A percentile compares a stretch with the other conserved stretches of the same genome.
Conservation (phyloP, 1,140 invertebrate species). For the Acyrthosiphon pisum region DNA sequence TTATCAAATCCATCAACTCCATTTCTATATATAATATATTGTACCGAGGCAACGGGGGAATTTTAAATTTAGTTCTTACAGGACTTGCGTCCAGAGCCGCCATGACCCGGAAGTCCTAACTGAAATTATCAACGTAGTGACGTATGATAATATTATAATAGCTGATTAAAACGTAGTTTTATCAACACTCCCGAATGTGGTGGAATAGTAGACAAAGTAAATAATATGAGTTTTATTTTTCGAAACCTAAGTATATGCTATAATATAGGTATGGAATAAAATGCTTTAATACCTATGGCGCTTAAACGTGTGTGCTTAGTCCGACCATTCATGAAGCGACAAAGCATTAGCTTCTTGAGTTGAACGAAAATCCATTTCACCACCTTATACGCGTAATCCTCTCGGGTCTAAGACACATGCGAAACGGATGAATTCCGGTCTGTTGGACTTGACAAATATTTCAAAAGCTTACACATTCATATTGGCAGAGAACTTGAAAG, state of each 20-base stretch:
- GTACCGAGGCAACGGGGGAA: not conserved
- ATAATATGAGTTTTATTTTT: not conserved
- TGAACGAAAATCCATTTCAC: constrained; percentile 15
- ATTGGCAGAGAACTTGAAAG: not conserved
- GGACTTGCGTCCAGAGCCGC: not conserved
- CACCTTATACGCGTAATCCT: constrained; percentile 14
- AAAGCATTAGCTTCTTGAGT: not conserved
- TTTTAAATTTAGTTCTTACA: not conserved
- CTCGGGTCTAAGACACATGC: constrained; percentile 7
- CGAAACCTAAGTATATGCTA: not conserved
- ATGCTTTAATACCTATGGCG: not conserved
- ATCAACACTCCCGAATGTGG: not conserved
- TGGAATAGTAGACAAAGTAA: not conserved
- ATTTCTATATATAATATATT: not conserved
- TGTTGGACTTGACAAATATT: constrained; percentile 17
- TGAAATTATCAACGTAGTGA: not conserved
- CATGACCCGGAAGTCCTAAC: not conserved
- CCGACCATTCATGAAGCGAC: not conserved
- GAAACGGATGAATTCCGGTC: constrained; percentile 2
- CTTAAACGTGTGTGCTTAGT: not conserved
- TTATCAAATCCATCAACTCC: not conserved
- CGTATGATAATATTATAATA: too few species aligned
- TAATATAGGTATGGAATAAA: not conserved
- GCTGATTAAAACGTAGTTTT: not conserved
- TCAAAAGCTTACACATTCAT: constrained; percentile 7